Conservation (phyloP, 2,797 vertebrate species). For the Hybognathus amarus region DNA sequence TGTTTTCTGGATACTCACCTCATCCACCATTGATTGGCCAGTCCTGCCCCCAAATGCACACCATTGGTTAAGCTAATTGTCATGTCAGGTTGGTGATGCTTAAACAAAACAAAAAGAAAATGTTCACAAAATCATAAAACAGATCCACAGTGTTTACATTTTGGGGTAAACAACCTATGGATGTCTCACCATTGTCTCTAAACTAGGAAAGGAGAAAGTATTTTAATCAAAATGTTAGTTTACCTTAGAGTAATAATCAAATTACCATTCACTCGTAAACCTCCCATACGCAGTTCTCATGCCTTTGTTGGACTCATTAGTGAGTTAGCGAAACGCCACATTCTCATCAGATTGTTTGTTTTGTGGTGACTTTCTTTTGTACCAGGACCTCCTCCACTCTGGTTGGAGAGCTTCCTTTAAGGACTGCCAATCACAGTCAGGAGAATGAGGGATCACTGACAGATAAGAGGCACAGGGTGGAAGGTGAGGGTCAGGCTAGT, state of each 20-base stretch:
- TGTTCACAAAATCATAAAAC: not conserved
- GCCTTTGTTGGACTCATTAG: slow-evolving; percentile 33
- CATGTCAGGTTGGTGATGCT: not conserved
- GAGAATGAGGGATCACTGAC: slow-evolving; percentile 66
- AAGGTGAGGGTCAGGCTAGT: slow-evolving; percentile 57
- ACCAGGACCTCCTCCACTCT: slow-evolving; percentile 69
- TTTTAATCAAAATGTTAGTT: not conserved
- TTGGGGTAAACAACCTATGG: not conserved
- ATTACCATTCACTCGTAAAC: not conserved
- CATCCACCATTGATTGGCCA: not conserved
- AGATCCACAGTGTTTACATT: not conserved
- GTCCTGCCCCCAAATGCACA: not conserved
- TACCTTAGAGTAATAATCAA: not conserved
- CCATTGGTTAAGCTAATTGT: not conserved
- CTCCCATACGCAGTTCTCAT: not conserved
- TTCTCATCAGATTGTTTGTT: slow-evolving; percentile 70
- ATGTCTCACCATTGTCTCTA: not conserved
- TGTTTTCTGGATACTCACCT: not conserved
- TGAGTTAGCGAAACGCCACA: slow-evolving; percentile 48
- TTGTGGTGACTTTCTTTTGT: slow-evolving; percentile 67
- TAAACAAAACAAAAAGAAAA: not conserved
- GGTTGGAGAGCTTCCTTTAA: slow-evolving; percentile 75
- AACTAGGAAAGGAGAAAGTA: not conserved
- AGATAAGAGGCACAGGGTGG: slow-evolving; percentile 52
- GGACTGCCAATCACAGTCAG: slow-evolving; percentile 73